These are phyloP conservation scores for Ophion ellenae DNA, from an alignment of 2,888 invertebrate species.

Conservation along the genomic window DNA sequence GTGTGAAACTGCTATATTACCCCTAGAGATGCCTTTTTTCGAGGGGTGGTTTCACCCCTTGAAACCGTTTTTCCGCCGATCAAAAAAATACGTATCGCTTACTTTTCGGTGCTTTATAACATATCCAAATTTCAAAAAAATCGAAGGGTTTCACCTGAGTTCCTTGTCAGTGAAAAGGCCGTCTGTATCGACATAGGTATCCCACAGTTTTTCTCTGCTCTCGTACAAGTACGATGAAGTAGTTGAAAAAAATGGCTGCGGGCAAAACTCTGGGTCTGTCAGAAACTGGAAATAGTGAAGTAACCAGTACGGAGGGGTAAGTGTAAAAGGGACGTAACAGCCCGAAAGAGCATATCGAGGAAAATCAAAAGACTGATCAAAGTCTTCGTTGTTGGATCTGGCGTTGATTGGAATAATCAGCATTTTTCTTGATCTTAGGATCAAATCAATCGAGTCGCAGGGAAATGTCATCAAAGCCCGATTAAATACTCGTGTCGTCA, in stretches of 20 bases:
- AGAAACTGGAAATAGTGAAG: not conserved
- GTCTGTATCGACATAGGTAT: too few species aligned
- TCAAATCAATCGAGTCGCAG: not conserved
- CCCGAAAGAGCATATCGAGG: not conserved
- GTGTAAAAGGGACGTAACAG: too few species aligned
- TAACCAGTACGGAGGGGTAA: not conserved
- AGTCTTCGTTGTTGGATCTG: constrained; percentile 30
- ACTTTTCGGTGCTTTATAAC: too few species aligned
- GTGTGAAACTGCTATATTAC: too few species aligned
- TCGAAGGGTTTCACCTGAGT: too few species aligned
- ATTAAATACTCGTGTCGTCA: constrained; percentile 34
- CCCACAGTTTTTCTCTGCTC: not conserved
- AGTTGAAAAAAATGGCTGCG: not conserved
- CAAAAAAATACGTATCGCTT: too few species aligned
- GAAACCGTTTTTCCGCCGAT: too few species aligned
- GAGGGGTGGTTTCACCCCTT: too few species aligned
- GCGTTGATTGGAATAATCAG: constrained; percentile 15
- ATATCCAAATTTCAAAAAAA: too few species aligned
- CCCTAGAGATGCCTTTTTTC: too few species aligned
- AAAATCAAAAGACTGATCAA: constrained; percentile 7
- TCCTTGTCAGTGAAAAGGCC: too few species aligned
- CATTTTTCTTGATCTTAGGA: not conserved
- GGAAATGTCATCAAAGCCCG: not conserved
- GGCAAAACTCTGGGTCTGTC: not conserved
- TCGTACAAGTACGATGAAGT: not conserved